Evolutionary conservation across 2,888 invertebrate species (phyloP).

Genomic region (Troides oblongomaculatus): DNA sequence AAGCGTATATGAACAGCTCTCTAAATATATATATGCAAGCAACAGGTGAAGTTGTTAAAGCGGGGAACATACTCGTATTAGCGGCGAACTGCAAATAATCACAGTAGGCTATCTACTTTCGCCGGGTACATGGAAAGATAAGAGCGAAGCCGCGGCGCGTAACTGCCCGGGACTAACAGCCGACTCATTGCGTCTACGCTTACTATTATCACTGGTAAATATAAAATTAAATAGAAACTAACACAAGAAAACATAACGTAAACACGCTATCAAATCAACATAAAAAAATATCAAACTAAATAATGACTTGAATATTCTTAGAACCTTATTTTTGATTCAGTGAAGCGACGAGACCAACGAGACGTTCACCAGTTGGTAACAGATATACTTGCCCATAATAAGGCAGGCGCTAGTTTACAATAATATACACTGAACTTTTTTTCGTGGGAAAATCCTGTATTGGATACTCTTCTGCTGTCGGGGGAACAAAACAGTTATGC

Average conservation of each 20-base stretch:
- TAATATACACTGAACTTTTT: too few species aligned
- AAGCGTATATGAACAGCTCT: conserved; percentile 3
- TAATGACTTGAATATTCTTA: too few species aligned
- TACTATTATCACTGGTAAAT: not conserved
- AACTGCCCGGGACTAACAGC: not conserved
- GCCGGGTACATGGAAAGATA: conserved; percentile 36
- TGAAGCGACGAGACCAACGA: too few species aligned
- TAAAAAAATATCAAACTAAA: too few species aligned
- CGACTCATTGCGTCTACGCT: not conserved
- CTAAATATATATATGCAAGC: not conserved
- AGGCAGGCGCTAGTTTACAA: too few species aligned
- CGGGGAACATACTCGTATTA: conserved; percentile 1
- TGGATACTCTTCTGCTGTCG: too few species aligned
- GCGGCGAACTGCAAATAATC: conserved; percentile 17
- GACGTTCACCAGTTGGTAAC: too few species aligned
- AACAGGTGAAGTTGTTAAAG: conserved; percentile 13
- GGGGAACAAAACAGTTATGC: too few species aligned
- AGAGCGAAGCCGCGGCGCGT: conserved; percentile 34
- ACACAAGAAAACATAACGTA: not conserved
- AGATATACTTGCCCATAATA: too few species aligned
- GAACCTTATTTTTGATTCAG: too few species aligned
- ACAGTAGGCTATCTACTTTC: conserved; percentile 32
- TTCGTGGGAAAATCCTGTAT: too few species aligned
- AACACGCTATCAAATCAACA: too few species aligned
- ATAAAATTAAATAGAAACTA: not conserved